Conservation (phyloP, 2,888 invertebrate species). For the Calameuta pallipes region DNA sequence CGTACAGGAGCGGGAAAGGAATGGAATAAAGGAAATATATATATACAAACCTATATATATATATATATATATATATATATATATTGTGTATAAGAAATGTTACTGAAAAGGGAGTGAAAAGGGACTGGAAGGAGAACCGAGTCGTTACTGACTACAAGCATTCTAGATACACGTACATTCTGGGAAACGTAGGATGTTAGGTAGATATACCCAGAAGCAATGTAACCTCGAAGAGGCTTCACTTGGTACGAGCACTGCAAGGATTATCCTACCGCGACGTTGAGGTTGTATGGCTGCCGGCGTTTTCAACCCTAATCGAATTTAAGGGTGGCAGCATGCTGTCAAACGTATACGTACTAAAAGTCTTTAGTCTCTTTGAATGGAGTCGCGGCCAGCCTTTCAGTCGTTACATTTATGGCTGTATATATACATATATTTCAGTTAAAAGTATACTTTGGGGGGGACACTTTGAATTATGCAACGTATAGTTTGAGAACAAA, state of each 20-base stretch:
- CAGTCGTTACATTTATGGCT: background rate
- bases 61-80: background rate
- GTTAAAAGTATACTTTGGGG: too few relatives aligned
- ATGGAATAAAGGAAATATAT: too few relatives aligned
- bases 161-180: background rate
- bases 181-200: background rate
- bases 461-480: too few relatives aligned
- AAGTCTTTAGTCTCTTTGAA: background rate
- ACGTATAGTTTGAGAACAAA: too few relatives aligned
- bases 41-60: background rate
- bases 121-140: background rate
- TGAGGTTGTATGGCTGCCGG: slow-evolving; percentile 34
- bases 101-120: background rate
- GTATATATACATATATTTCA: too few relatives aligned
- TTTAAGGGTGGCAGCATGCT: slow-evolving; percentile 24
- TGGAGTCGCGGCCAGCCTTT: background rate
- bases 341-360: slow-evolving; percentile 24
- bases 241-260: slow-evolving; percentile 26
- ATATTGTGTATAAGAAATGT: background rate
- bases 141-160: background rate
- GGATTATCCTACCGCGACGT: slow-evolving; percentile 28
- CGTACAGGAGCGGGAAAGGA: too few relatives aligned
- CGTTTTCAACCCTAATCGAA: slow-evolving; percentile 36
- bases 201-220: background rate
- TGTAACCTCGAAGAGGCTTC: slow-evolving; percentile 27